Evolutionary conservation across 2,888 invertebrate species (phyloP).

Genomic region (Dicyrtomina minuta): DNA sequence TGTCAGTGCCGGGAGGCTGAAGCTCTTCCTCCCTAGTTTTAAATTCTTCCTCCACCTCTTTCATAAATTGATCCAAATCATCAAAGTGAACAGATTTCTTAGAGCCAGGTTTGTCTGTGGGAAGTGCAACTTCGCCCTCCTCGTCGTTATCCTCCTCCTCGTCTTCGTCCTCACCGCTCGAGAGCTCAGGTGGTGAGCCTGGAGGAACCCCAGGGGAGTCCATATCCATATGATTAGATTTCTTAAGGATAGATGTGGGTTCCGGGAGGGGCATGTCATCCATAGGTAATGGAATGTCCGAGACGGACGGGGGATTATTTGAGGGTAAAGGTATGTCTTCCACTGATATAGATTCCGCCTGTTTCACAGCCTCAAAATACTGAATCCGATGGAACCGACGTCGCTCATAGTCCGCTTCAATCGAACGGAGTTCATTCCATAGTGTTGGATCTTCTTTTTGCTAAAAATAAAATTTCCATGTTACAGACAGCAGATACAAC

Average conservation of each 20-base stretch:
- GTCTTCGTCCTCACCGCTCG: conserved; percentile 58
- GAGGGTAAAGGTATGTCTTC: conserved; percentile 94
- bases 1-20: conserved; percentile 49
- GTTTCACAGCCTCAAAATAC: conserved; percentile 91
- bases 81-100: conserved; percentile 77
- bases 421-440: conserved; percentile 85
- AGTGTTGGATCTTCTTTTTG: conserved; percentile 95
- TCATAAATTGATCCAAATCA: conserved; percentile 89
- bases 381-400: conserved; percentile 81
- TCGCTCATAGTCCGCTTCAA: conserved; percentile 90
- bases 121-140: conserved; percentile 55
- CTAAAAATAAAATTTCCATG: conserved; percentile 64
- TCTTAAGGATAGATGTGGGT: conserved; percentile 68
- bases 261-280: conserved; percentile 62
- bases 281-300: conserved; percentile 47
- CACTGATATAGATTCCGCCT: conserved; percentile 89
- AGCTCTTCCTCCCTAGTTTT: conserved; percentile 66
- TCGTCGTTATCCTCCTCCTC: conserved; percentile 57
- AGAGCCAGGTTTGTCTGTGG: conserved; percentile 17
- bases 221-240: conserved; percentile 60
- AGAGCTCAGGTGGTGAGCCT: conserved; percentile 76
- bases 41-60: conserved; percentile 81
- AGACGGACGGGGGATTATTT: conserved; percentile 31
- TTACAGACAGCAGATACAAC: conserved; percentile 37
- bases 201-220: conserved; percentile 82